Evolutionary conservation across 2,797 vertebrate species (phyloP).

Genomic region (Anguilla obscura): DNA sequence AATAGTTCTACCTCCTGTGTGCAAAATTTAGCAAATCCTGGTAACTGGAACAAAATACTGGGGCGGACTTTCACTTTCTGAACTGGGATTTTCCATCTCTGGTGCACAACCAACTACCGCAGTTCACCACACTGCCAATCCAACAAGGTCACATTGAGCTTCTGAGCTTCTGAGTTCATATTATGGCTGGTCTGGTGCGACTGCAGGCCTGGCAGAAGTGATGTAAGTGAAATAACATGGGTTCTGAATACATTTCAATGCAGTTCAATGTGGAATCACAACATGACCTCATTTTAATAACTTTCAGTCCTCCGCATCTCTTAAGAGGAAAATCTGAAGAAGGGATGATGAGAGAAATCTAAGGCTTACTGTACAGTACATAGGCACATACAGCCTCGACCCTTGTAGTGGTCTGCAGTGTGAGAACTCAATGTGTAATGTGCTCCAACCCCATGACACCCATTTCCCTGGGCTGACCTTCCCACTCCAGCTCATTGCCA

Average conservation of each 20-base stretch:
- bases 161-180: not conserved
- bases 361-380: not conserved
- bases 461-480: constrained; percentile 73
- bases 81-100: not conserved
- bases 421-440: not conserved
- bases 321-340: not conserved
- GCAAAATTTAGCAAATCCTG: too few species aligned
- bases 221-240: not conserved
- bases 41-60: not conserved
- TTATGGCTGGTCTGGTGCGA: not conserved
- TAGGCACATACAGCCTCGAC: not conserved
- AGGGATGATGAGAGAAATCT: not conserved
- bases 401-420: not conserved
- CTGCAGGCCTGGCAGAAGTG: not conserved
- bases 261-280: not conserved
- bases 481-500: constrained; percentile 95
- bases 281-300: not conserved
- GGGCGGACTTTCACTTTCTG: not conserved
- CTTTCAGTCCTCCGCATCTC: not conserved
- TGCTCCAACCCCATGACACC: not conserved
- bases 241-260: not conserved
- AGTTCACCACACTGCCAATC: not conserved
- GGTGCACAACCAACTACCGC: not conserved
- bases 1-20: not conserved
- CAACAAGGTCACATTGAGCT: not conserved